phyloP scores from a whole-genome alignment of 2,113 vertebrate species.

The Perognathus longimembris region DNA sequence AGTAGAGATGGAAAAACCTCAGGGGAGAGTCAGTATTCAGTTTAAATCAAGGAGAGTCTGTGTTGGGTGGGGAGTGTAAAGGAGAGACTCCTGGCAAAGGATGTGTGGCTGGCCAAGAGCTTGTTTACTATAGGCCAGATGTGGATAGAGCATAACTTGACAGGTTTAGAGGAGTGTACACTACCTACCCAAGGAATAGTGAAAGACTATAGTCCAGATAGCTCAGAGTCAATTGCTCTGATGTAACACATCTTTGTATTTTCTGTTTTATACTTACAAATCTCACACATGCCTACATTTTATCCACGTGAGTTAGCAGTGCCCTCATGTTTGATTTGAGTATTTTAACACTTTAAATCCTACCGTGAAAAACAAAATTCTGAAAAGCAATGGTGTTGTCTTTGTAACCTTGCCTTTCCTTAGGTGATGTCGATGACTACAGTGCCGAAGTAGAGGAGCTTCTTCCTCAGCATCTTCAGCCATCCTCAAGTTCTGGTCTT shows the following conservation, averaged over 20 bases:
- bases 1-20: background rate
- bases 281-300: background rate
- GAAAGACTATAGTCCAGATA: background rate
- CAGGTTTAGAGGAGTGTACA: background rate
- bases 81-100: background rate
- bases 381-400: background rate
- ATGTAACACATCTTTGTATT: background rate
- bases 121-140: background rate
- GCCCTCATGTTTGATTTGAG: background rate
- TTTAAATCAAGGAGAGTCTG: background rate
- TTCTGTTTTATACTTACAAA: background rate
- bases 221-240: background rate
- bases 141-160: background rate
- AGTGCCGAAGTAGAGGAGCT: conserved; percentile 95
- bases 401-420: background rate
- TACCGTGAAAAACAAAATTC: background rate
- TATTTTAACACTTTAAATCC: background rate
- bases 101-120: background rate
- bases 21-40: background rate
- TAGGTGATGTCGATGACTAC: conserved; percentile 96
- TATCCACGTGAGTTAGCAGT: background rate
- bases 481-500: conserved; percentile 87
- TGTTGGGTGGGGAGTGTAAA: background rate
- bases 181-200: background rate
- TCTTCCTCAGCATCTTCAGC: conserved; percentile 96